Percentiles rank a stretch among this genome's conserved stretches.
Conservation (phyloP, 2,888 invertebrate genomes). For the Oligia latruncula region DNA sequence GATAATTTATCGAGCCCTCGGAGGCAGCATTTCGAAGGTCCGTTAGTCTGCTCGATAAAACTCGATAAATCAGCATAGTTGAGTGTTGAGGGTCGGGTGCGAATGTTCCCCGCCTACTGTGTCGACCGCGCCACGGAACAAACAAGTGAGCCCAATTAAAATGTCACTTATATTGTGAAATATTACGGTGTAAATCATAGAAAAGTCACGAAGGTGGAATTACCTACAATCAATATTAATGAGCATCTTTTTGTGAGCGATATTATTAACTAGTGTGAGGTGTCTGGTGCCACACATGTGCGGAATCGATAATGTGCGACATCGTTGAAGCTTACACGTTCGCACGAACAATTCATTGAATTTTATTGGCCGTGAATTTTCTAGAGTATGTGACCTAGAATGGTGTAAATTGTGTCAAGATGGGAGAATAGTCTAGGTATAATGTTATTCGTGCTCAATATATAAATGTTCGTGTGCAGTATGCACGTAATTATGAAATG, state of each 20-base stretch:
- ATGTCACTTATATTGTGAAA: slow-evolving; percentile 66
- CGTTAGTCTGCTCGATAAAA: slow-evolving; percentile 55
- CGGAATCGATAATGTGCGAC: slow-evolving; percentile 51
- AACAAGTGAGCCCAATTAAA: slow-evolving; percentile 66
- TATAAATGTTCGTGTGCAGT: slow-evolving; percentile 40
- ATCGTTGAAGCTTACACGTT: slow-evolving; percentile 55
- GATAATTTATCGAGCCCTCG: slow-evolving; percentile 55
- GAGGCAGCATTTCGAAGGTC: slow-evolving; percentile 54
- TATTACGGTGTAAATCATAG: slow-evolving; percentile 67
- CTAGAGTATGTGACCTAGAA: slow-evolving; percentile 57
- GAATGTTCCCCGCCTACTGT: slow-evolving; percentile 53
- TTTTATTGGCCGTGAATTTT: slow-evolving; percentile 61
- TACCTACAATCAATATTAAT: slow-evolving; percentile 64
- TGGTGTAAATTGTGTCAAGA: slow-evolving; percentile 48
- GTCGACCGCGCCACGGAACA: slow-evolving; percentile 50
- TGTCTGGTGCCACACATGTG: slow-evolving; percentile 47
- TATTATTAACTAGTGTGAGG: slow-evolving; percentile 36
- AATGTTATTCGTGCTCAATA: slow-evolving; percentile 45
- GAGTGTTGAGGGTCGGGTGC: slow-evolving; percentile 41
- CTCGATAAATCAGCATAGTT: slow-evolving; percentile 55
- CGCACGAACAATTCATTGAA: slow-evolving; percentile 53
- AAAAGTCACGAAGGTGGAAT: slow-evolving; percentile 68
- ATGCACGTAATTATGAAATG: slow-evolving; percentile 47
- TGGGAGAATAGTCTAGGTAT: slow-evolving; percentile 23
- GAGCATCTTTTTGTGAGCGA: slow-evolving; percentile 62